Percentiles rank a stretch among this genome's conserved stretches.
These are phyloP conservation scores for Natator depressus DNA, from an alignment of 2,113 vertebrate species.

Conservation along the genomic window DNA sequence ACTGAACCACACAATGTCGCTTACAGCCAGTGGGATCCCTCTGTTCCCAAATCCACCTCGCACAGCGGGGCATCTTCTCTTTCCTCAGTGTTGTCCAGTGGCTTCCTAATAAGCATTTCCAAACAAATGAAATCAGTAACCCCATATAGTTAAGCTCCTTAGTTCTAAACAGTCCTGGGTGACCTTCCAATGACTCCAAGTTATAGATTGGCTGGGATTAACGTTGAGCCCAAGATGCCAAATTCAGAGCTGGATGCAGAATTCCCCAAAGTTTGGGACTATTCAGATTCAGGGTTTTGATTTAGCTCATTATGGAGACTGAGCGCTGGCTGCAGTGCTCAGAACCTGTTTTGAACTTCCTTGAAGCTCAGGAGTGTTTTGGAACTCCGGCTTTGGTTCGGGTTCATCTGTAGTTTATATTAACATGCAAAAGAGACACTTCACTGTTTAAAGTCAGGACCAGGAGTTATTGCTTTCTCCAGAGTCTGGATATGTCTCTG, in stretches of 20 bases:
- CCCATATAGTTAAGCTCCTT: conserved; percentile 30
- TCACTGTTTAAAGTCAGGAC: not conserved
- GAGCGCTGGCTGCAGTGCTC: conserved; percentile 11
- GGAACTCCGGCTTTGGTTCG: not conserved
- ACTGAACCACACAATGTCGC: not conserved
- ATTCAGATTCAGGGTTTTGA: not conserved
- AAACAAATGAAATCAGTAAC: conserved; percentile 59
- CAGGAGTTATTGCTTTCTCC: not conserved
- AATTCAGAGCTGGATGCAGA: not conserved
- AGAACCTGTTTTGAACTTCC: not conserved
- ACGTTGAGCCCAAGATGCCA: conserved; percentile 7
- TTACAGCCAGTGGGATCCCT: not conserved
- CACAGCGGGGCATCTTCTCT: conserved; percentile 14
- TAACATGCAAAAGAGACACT: not conserved
- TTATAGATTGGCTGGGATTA: conserved; percentile 27
- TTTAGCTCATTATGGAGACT: not conserved
- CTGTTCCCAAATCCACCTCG: not conserved
- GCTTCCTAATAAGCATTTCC: conserved; percentile 53
- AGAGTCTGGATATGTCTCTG: not conserved
- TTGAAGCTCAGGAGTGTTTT: not conserved
- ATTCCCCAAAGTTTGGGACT: not conserved
- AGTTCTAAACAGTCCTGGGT: conserved; percentile 39
- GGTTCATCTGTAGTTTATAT: not conserved
- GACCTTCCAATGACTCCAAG: conserved; percentile 32
- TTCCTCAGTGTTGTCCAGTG: conserved; percentile 49